Percentiles rank a stretch among this genome's conserved stretches.
Evolutionary conservation across 2,888 invertebrate genomes (phyloP).

Genomic region (Drosophila kokeensis): DNA sequence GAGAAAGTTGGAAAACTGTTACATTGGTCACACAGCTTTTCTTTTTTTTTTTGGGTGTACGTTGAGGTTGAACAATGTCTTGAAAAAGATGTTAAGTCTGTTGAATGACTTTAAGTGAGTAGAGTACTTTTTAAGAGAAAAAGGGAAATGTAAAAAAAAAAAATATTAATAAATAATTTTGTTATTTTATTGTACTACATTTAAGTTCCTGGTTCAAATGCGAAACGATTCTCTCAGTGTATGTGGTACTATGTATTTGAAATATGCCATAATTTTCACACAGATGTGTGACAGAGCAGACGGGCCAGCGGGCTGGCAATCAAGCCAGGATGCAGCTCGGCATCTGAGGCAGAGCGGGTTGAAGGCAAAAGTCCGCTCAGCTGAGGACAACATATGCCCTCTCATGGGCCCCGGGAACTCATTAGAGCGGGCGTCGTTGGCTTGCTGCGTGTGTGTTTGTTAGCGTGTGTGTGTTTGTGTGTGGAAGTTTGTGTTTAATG

Average conservation of each 20-base stretch:
- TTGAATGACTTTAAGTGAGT: not conserved
- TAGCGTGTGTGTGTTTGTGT: constrained; percentile 21
- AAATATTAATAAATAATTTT: not conserved
- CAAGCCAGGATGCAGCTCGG: constrained; percentile 65
- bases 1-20: not conserved
- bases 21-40: too few relatives aligned
- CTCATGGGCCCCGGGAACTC: constrained; percentile 73
- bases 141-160: not conserved
- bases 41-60: too few relatives aligned
- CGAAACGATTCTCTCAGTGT: constrained; percentile 47
- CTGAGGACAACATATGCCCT: constrained; percentile 65
- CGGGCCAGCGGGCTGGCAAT: constrained; percentile 64
- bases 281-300: constrained; percentile 80
- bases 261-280: constrained; percentile 79
- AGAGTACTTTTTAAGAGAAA: not conserved
- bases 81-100: not conserved
- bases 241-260: constrained; percentile 63
- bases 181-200: too few relatives aligned
- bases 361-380: constrained; percentile 3
- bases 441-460: not conserved
- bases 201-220: not conserved
- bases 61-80: too few relatives aligned
- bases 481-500: constrained; percentile 61
- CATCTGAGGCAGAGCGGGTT: constrained; percentile 10
- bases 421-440: constrained; percentile 70